Base-by-base conservation (phyloP, 2,797 vertebrate species). In the Neostethus bicornis region DNA sequence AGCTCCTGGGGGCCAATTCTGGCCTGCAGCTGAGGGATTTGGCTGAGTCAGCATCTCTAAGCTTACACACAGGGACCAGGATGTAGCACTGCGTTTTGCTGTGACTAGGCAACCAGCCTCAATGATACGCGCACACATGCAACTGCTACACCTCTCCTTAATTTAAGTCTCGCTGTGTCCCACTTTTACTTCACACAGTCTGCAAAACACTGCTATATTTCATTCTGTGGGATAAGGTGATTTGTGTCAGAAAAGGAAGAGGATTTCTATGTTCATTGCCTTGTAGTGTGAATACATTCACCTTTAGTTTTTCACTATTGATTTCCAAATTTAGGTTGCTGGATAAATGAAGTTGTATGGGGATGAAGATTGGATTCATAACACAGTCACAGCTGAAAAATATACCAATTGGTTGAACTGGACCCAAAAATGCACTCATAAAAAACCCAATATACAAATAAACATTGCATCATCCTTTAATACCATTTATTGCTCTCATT, bases 41-140 rank as follows among this genome's bases (percentile, higher is more conserved):
- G 70, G 70, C 83, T 90, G 84, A 89, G 65, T 90, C 86, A 89
- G 87, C 85, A 86, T 80, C 75, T 87, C 66, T 73, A n/a, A 67
- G 74, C 69, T 77, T 61, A 73, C 75, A 83, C 84, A 71, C 77
- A 76, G 85, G 87, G 87, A 88, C 84, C 74, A 63, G 84, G 76
- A 87, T 84, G 77, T 81, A 77, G 70, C 31, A 58, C 73, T 56
- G 64, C 83, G 85, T 83, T 88, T 87, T 76, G 58, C 83, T 88
- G 86, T 89, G 87, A 89, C 88, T 81, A 90, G 87, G 88, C 89
- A 90, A 85, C 87, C 60, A 73, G 79, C 74, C 80, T 81, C 83
- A 81, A 53, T 85, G 79, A 85, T 85, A 58, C 79, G 78, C 77
- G 83, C 77, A 86, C 79, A 84, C 81, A 81, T 80, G 72, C 74